Evolutionary conservation across 1,140 invertebrate genomes (phyloP), one percentile per base, ranked within the genome.

Genomic region (Sycophila sp.): DNA sequence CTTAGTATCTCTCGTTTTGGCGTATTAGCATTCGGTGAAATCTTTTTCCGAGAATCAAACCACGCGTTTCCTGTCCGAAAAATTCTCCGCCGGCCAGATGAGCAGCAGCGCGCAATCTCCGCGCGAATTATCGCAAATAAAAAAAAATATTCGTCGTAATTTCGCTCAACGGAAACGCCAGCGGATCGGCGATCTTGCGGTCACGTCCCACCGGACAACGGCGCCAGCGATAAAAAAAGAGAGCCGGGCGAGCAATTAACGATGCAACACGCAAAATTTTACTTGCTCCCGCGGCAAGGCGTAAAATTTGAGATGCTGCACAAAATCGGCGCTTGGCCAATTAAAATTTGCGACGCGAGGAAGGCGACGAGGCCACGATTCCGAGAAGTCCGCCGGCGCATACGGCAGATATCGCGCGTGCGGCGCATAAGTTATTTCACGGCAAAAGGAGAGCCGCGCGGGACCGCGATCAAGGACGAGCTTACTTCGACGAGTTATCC

Each of bases 381-480:
- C n/a, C n/a, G n/a, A n/a, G n/a, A n/a, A n/a, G n/a, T n/a, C n/a
- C n/a, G n/a, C n/a, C n/a, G n/a, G n/a, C n/a, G n/a, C n/a, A n/a
- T n/a, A n/a, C n/a, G n/a, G n/a, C n/a, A 24, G 11, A 11, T n/a
- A 49, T 11, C 45, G 38, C 45, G 45, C 0, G 3, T n/a, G 45
- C 17, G 15, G 19, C 19, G 15, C 11, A 7, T 2, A 28, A n/a
- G 49, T 30, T 2, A 15, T 4, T 51, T 45, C n/a, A 42, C 5
- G 1, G 19, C 56, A 5, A 1, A 30, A 19, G 32, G 56, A 59
- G 40, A 59, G 56, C 17, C 56, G 15, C 49, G 49, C n/a, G 13
- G 15, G 47, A 42, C 24, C 58, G 58, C 58, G 49, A 53, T 63
- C 47, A 65, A 65, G 63, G 63, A 38, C 63, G 49, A 65, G 22